These are phyloP conservation scores for Geophilus truncorum DNA, from an alignment of 2,888 invertebrate genomes.

Conservation along the genomic window DNA sequence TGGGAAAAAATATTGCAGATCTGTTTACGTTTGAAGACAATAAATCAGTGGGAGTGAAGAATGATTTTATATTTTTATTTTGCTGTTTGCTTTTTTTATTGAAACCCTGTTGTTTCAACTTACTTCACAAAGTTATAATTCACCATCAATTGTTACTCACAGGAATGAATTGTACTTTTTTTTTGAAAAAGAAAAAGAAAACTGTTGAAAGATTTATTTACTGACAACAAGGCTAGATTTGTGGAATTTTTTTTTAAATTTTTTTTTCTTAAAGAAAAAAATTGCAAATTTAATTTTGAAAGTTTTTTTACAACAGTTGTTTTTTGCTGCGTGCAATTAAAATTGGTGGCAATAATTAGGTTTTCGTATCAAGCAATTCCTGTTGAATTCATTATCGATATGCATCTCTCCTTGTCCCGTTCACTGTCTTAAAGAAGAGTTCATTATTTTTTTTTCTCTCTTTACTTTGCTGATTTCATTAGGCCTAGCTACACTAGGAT, in stretches of 20 bases:
- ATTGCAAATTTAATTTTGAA: too few species aligned
- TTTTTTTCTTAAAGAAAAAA: too few species aligned
- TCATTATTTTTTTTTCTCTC: not conserved
- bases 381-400: not conserved
- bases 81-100: not conserved
- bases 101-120: not conserved
- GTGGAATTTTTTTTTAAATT: too few species aligned
- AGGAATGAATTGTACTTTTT: too few species aligned
- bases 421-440: not conserved
- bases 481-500: not conserved
- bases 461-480: not conserved
- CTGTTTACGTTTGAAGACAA: not conserved
- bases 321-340: too few species aligned
- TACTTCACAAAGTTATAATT: not conserved
- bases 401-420: not conserved
- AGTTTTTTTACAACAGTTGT: too few species aligned
- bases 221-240: not conserved
- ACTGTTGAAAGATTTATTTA: not conserved
- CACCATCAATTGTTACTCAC: not conserved
- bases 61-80: not conserved
- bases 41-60: not conserved
- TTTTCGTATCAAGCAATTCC: not conserved
- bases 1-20: not conserved
- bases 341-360: not conserved
- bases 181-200: not conserved